phyloP scores from a whole-genome alignment of 2,113 vertebrate species.

The Hippocampus abdominalis region DNA sequence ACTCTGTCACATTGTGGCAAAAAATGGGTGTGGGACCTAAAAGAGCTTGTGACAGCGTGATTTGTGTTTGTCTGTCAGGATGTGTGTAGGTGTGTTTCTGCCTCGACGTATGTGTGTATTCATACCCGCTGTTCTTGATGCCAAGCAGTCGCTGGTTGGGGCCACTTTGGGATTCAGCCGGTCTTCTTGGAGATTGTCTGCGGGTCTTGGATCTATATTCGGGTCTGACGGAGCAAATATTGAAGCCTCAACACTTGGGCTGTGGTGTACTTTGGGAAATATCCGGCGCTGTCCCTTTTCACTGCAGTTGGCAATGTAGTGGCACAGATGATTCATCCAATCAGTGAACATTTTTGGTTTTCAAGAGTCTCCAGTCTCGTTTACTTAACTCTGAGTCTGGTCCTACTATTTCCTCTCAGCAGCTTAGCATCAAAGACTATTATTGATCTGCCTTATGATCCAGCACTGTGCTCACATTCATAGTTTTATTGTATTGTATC shows the following conservation, averaged over 20 bases:
- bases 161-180: slow-evolving; percentile 32
- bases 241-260: slow-evolving; percentile 30
- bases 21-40: slow-evolving; percentile 40
- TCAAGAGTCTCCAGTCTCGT: slow-evolving; percentile 20
- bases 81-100: slow-evolving; percentile 12
- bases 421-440: slow-evolving; percentile 18
- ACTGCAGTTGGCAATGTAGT: slow-evolving; percentile 6
- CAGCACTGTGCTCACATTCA: neutral
- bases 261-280: slow-evolving; percentile 20
- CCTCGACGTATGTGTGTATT: neutral
- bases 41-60: slow-evolving; percentile 27
- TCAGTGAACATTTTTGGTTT: slow-evolving; percentile 13
- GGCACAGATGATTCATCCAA: slow-evolving; percentile 31
- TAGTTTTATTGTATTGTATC: neutral
- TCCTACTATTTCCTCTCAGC: slow-evolving; percentile 1
- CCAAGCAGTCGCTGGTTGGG: slow-evolving; percentile 51
- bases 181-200: slow-evolving; percentile 36
- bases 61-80: slow-evolving; percentile 9
- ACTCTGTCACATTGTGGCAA: neutral
- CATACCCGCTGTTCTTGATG: slow-evolving; percentile 50
- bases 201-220: slow-evolving; percentile 33
- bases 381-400: neutral
- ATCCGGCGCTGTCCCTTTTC: slow-evolving; percentile 23
- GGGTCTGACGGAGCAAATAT: slow-evolving; percentile 43
- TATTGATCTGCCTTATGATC: neutral